Evolutionary conservation across 2,888 invertebrate genomes (phyloP), one percentile per base, ranked within the genome.

Genomic region (Bhutanitis thaidina): DNA sequence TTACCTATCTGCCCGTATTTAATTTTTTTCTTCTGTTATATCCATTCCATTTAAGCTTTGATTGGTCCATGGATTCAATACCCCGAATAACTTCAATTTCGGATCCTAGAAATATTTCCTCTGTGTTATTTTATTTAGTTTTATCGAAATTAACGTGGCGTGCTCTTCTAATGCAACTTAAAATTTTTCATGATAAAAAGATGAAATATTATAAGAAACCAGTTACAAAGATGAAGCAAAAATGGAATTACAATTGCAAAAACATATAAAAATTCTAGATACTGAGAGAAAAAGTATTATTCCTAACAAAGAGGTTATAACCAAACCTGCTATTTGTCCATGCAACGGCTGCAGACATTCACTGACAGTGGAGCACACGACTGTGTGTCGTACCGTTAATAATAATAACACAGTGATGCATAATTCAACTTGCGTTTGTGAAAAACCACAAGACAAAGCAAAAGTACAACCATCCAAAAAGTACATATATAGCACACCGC

Each of bases 11-110:
- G 64, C 98, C 98, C 35, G 94, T 95, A 38, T 94, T 97, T 74
- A 98, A 98, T 85, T 94, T 97, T 69, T 93, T 93, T 79, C 92
- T 98, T 69, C 90, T 98, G 54, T 77, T 98, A 35, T 96, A 94
- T 78, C 98, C 98, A 5, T 92, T 93, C 64, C 93, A 94, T 62
- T 91, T 99, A 49, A 98, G 98, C 80, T 99, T 98, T 87, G 98
- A 99, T 85, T 99, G 98, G 99, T 98, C 98, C 20, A 98, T 99
- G 98, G 97, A 98, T 66, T 95, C 98, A 1, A 93, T 99, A 67
- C 97, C 98, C 7, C 92, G 96, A 55, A 93, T 99, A 62, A 93
- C 93, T 41, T 92, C 93, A 25, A 64, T 96, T 13, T 89, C 92
- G 65, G 98, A 99, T 79, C 88, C 91, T 4, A 91, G 98, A 58